Evolutionary conservation across 2,888 invertebrate species (phyloP).

Genomic region (Eumacrocentrus americanus): DNA sequence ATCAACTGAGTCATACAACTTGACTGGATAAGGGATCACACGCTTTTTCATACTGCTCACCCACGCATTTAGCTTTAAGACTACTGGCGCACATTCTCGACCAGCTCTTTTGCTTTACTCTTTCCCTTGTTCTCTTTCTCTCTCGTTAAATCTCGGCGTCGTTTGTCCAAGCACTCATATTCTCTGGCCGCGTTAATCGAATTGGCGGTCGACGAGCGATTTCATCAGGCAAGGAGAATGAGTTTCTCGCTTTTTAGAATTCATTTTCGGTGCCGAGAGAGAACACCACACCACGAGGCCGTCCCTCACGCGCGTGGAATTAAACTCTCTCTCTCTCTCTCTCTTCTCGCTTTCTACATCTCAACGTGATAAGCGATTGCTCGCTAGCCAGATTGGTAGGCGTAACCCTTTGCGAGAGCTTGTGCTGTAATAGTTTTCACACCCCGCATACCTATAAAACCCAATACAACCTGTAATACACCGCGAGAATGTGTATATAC

Average conservation of each 20-base stretch:
- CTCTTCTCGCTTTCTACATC: slow-evolving; percentile 30
- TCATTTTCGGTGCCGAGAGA: slow-evolving; percentile 34
- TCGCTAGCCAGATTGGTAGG: slow-evolving; percentile 56
- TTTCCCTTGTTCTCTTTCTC: not conserved
- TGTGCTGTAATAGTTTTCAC: slow-evolving; percentile 29
- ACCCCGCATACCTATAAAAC: slow-evolving; percentile 28
- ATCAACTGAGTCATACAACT: not conserved
- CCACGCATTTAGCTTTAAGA: not conserved
- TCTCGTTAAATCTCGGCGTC: not conserved
- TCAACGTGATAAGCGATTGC: slow-evolving; percentile 35
- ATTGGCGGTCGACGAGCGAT: slow-evolving; percentile 13
- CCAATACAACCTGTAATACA: slow-evolving; percentile 27
- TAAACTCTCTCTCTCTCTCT: slow-evolving; percentile 25
- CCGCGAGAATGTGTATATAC: not conserved
- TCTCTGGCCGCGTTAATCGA: slow-evolving; percentile 1
- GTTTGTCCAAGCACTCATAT: not conserved
- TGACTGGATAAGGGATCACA: not conserved
- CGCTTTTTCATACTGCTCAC: not conserved
- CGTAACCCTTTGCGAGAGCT: slow-evolving; percentile 45
- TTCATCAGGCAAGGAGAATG: slow-evolving; percentile 16
- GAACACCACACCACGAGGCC: slow-evolving; percentile 7
- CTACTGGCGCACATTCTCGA: not conserved
- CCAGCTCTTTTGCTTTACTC: not conserved
- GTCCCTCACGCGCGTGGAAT: slow-evolving; percentile 20
- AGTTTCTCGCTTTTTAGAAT: slow-evolving; percentile 35